Percentiles rank a stretch among this genome's conserved stretches.
These are phyloP conservation scores for Lepidurus couesii DNA, from an alignment of 1,140 invertebrate species.

Conservation along the genomic window DNA sequence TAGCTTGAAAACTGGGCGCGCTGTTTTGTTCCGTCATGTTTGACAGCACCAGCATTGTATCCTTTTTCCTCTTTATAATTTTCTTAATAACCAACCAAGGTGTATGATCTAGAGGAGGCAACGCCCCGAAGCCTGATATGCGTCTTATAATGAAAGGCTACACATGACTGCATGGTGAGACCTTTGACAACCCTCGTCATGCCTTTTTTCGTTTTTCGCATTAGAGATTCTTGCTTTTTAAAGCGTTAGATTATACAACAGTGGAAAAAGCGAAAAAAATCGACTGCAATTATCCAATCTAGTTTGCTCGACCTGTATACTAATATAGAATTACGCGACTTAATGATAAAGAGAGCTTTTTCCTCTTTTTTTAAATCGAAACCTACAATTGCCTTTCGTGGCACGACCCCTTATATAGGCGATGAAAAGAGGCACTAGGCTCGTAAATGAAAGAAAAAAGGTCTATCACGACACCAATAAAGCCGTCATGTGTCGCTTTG, in stretches of 20 bases:
- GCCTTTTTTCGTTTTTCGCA: neutral
- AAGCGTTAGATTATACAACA: neutral
- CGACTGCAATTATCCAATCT: neutral
- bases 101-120: neutral
- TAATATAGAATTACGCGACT: no score
- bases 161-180: neutral
- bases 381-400: neutral
- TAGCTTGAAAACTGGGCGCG: neutral
- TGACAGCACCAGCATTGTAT: slow-evolving; percentile 7
- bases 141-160: neutral
- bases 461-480: neutral
- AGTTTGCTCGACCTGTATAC: neutral
- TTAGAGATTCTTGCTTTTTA: neutral
- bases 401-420: neutral
- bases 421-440: slow-evolving; percentile 1
- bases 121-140: slow-evolving; percentile 1
- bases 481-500: neutral
- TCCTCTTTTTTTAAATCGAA: neutral
- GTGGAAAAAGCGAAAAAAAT: neutral
- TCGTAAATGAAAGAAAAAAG: neutral
- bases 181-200: slow-evolving; percentile 7
- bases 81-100: neutral
- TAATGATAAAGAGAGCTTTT: no score
- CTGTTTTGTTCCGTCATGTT: slow-evolving; percentile 14
- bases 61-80: neutral